Base-by-base conservation (phyloP, 2,113 vertebrate species). In the Athene noctua region DNA sequence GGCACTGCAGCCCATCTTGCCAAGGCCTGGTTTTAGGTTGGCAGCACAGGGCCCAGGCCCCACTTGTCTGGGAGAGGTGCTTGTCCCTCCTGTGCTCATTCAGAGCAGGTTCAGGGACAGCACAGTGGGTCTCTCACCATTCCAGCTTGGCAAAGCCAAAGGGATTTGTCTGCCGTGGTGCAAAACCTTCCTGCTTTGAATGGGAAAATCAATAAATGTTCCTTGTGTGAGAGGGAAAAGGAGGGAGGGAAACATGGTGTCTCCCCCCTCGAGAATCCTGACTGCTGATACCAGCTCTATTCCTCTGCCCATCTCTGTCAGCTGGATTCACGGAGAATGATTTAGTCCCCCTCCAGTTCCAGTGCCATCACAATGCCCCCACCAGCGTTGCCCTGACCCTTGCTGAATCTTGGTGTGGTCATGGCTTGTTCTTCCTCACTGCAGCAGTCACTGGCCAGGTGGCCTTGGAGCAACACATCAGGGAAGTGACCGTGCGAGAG, bases 401-500 rank as follows among this genome's bases (percentile, higher is more conserved):
- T 11, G 10, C 10, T 58, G 8, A 15, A 3, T 34, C 22, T 79
- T 13, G 9, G 10, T 13, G 5, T 40, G 20, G 40, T 10, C 4
- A 4, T 20, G 26, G 22, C 18, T 51, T 49, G 13, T 47, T 67
- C 15, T 85, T 4, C 2, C 27, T 80, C 47, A 5, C 55, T 67
- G n/a, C 36, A 91, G 67, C 23, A 29, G 29, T 88, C 36, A 26
- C 36, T 46, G 72, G 49, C 32, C 36, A 29, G 44, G 14, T 49
- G 47, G n/a, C 11, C n/a, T 68, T 91, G 79, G 20, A 57, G 22
- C 65, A 79, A 49, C 2, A 6, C 0, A 4, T 6, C 13, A 32
- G 21, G 32, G 15, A 26, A 32, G 1, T 42, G 25, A 4, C 11
- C 0, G 21, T 84, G 36, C 2, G 0, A 74, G 79, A 47, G 3